Conservation (phyloP, 2,797 vertebrate genomes). For the Neopelma chrysocephalum region DNA sequence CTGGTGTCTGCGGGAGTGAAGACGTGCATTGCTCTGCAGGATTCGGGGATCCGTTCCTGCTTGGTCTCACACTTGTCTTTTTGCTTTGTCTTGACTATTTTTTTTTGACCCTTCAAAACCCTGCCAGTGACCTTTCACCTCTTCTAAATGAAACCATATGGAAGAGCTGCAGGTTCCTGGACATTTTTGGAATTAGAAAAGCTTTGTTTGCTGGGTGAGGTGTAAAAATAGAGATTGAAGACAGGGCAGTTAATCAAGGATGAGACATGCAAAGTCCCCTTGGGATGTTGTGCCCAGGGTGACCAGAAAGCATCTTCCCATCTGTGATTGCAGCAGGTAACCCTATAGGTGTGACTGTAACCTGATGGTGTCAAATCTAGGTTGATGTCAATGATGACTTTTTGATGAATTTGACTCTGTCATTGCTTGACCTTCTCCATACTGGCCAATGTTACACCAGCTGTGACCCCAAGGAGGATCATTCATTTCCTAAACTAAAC, state of each 20-base stretch:
- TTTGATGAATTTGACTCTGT: neutral
- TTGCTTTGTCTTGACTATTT: too few species aligned
- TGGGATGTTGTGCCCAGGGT: neutral
- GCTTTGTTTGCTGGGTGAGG: neutral
- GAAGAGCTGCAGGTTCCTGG: neutral
- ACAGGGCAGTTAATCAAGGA: neutral
- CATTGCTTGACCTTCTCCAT: neutral
- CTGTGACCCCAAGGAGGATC: neutral
- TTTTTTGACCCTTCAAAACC: neutral
- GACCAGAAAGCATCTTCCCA: neutral
- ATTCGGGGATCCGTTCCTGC: neutral
- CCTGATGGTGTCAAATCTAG: neutral
- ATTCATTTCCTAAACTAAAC: neutral
- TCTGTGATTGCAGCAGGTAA: neutral
- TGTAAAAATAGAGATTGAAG: neutral
- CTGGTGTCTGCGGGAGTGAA: neutral
- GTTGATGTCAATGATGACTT: neutral
- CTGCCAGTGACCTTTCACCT: neutral
- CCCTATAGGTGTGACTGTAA: neutral
- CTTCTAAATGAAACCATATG: neutral
- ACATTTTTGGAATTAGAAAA: neutral
- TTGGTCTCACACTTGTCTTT: neutral
- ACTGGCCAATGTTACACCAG: neutral
- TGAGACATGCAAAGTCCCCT: neutral
- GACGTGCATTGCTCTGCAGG: neutral